These are phyloP conservation scores for Drosophila ohnishii DNA, from an alignment of 1,140 invertebrate species.

Conservation along the genomic window DNA sequence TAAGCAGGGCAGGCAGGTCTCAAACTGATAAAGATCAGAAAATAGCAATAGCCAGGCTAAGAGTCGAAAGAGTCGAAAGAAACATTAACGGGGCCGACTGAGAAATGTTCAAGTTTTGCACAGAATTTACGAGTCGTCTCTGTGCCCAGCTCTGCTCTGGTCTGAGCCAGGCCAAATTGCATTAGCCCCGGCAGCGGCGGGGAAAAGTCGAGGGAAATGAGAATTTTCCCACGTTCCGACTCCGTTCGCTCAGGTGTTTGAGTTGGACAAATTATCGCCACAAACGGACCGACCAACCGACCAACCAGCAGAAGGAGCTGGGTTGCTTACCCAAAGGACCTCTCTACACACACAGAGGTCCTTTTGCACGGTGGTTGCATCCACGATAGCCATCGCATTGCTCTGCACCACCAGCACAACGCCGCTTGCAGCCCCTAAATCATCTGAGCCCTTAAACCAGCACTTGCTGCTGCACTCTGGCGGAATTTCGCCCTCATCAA, in stretches of 20 bases:
- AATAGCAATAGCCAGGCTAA: constrained; percentile 29
- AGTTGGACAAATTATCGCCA: constrained; percentile 40
- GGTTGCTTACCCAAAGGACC: constrained; percentile 5
- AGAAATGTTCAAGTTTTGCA: constrained; percentile 68
- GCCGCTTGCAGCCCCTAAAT: constrained; percentile 31
- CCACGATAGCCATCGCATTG: constrained; percentile 60
- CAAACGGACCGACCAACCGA: constrained; percentile 19
- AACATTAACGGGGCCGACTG: constrained; percentile 43
- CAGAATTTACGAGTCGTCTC: constrained; percentile 70
- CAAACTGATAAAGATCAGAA: constrained; percentile 72
- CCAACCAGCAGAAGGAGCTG: constrained; percentile 19
- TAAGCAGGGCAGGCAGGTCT: constrained; percentile 53
- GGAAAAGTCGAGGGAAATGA: constrained; percentile 39
- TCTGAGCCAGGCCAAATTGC: constrained; percentile 15
- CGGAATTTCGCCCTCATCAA: constrained; percentile 37
- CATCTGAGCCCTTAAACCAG: constrained; percentile 1
- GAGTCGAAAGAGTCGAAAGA: constrained; percentile 27
- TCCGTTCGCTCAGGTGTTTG: constrained; percentile 30
- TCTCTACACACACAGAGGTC: constrained; percentile 39
- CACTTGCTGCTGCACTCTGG: constrained; percentile 49
- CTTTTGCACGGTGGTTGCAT: constrained; percentile 66
- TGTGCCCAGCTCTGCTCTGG: background rate
- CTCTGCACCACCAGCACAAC: constrained; percentile 15
- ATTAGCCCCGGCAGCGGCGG: background rate
- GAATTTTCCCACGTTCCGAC: constrained; percentile 74